Base-by-base conservation (phyloP, 1,140 invertebrate genomes). In the Drosophila parvula region DNA sequence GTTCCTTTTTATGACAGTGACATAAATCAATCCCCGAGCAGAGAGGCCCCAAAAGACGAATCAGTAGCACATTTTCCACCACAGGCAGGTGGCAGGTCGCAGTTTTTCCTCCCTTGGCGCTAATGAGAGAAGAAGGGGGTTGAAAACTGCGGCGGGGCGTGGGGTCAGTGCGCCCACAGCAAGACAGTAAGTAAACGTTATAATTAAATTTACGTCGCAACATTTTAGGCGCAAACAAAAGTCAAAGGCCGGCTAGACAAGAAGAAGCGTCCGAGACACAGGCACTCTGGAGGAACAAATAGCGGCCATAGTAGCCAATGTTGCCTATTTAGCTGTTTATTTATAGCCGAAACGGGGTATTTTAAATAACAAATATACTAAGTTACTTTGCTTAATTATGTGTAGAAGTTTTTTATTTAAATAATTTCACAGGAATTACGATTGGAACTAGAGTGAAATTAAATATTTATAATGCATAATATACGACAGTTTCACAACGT, bases 161-260 rank as follows among this genome's bases (percentile, higher is more conserved):
- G 34, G 30, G 11, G 11, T 44, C 12, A 41, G 48, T 32, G 41
- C 12, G 48, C 62, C 73, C 60, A 58, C 28, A 62, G 47, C 18
- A 22, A 64, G 56, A 50, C 27, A 64, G 69, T 75, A 81, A 76
- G 76, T 86, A 86, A 86, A 86, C 70, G 75, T 62, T 81, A 76
- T 86, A 86, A 86, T 81, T 86, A 85, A 86, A 81, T 86, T 81
- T 76, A 57, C 70, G 75, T 50, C 55, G 30, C 38, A 64, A 50
- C 67, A 65, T 81, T 79, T 81, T 63, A 76, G 70, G 53, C 48
- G 48, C 75, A 86, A 81, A 81, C 69, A 85, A 85, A 73, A 71
- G 69, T 64, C 50, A 78, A 74, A 67, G 56, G 59, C 51, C 59
- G 55, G 36, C 69, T 69, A 78, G 44, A 41, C 53, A 43, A 74